A percentile compares a stretch with the other conserved stretches of the same genome.
These are phyloP conservation scores for Zoanthus solanderi DNA, from an alignment of 92 coral and sea anemone genomes.

Conservation along the genomic window DNA sequence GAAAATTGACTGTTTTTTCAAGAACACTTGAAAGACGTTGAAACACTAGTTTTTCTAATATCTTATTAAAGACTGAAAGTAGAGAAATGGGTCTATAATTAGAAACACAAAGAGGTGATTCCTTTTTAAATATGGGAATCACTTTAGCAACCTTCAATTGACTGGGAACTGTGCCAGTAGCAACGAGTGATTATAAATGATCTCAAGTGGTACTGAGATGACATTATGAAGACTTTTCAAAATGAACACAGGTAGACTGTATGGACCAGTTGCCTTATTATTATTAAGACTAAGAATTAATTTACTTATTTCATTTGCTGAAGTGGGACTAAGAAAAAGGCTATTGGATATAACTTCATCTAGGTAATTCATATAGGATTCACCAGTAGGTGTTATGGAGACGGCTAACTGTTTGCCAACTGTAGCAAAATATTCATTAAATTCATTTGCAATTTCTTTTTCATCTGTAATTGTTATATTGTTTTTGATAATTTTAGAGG, in stretches of 20 bases:
- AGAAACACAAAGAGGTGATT: conserved; percentile 51
- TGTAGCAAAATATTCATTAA: conserved; percentile 39
- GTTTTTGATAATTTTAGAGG: conserved; percentile 17
- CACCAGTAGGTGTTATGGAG: background rate
- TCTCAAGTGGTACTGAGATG: conserved; percentile 47
- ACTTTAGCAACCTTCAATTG: background rate
- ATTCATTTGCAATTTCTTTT: conserved; percentile 31
- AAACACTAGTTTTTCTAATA: conserved; percentile 59
- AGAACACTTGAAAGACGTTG: conserved; percentile 19
- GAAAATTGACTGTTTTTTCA: conserved; percentile 28
- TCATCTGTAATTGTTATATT: conserved; percentile 22
- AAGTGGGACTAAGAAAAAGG: too few relatives aligned
- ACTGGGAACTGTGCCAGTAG: conserved; percentile 50
- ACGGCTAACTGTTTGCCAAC: conserved; percentile 52
- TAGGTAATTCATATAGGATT: too few relatives aligned
- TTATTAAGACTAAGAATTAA: conserved; percentile 11
- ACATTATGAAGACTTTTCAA: conserved; percentile 31
- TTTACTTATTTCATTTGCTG: conserved; percentile 31
- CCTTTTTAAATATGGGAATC: background rate
- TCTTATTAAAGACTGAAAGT: conserved; percentile 36
- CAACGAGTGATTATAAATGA: conserved; percentile 38
- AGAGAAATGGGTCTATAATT: too few relatives aligned
- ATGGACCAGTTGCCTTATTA: conserved; percentile 57
- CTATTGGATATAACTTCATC: too few relatives aligned
- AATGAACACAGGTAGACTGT: conserved; percentile 43